A percentile compares a stretch with the other conserved stretches of the same genome.
phyloP scores from a whole-genome alignment of 1,140 invertebrate genomes.

The Hesperophylax magnus region DNA sequence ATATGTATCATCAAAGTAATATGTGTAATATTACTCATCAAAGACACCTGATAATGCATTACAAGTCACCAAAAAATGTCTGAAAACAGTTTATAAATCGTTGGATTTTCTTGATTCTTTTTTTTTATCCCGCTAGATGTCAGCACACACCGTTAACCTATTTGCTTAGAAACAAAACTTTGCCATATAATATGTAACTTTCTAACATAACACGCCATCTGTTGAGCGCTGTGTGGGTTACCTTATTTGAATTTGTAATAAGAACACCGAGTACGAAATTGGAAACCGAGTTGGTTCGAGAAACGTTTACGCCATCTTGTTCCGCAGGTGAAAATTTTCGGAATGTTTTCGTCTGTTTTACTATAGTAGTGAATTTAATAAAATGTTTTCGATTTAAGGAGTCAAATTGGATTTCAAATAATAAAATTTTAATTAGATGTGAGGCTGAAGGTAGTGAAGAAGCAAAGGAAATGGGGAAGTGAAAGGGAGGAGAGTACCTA shows the following conservation, averaged over 20 bases:
- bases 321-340: neutral
- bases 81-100: too few relatives aligned
- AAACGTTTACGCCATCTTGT: neutral
- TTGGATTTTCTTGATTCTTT: too few relatives aligned
- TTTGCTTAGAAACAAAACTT: neutral
- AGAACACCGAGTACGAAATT: slow-evolving; percentile 28
- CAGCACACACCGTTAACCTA: neutral
- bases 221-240: slow-evolving; percentile 19
- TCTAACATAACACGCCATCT: slow-evolving; percentile 7
- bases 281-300: slow-evolving; percentile 12
- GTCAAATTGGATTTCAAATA: too few relatives aligned
- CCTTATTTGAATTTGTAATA: slow-evolving; percentile 37
- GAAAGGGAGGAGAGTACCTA: too few relatives aligned
- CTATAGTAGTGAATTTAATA: neutral
- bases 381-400: neutral
- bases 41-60: too few relatives aligned
- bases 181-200: neutral
- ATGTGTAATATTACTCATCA: too few relatives aligned
- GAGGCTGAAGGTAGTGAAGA: too few relatives aligned
- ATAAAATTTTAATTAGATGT: too few relatives aligned
- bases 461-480: too few relatives aligned
- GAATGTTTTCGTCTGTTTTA: neutral
- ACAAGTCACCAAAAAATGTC: too few relatives aligned
- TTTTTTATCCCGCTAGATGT: too few relatives aligned
- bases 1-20: too few relatives aligned